Evolutionary conservation across 2,113 vertebrate genomes (phyloP).

Genomic region (Oreochromis niloticus): DNA sequence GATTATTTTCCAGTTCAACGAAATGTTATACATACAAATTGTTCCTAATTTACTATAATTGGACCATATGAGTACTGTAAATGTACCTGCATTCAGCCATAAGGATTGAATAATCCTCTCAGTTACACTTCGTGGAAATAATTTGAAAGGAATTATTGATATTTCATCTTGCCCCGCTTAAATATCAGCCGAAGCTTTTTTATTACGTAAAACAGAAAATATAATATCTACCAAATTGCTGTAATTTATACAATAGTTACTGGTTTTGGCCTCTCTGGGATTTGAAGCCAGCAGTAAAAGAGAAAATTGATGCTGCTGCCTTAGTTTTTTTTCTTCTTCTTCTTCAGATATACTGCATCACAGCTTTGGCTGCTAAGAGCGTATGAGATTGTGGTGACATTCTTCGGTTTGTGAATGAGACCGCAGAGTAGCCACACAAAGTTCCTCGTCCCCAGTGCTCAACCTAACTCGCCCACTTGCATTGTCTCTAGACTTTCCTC

Average conservation of each 20-base stretch:
- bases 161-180: not conserved
- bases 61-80: not conserved
- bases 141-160: not conserved
- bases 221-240: slow-evolving; percentile 36
- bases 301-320: slow-evolving; percentile 63
- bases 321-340: slow-evolving; percentile 10
- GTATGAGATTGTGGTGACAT: slow-evolving; percentile 65
- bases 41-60: not conserved
- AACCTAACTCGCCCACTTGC: slow-evolving; percentile 54
- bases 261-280: slow-evolving; percentile 47
- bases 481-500: slow-evolving; percentile 69
- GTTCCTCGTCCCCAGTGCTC: slow-evolving; percentile 53
- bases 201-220: slow-evolving; percentile 25
- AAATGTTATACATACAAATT: not conserved
- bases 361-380: slow-evolving; percentile 52
- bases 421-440: slow-evolving; percentile 63
- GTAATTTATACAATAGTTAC: slow-evolving; percentile 55
- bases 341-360: slow-evolving; percentile 52
- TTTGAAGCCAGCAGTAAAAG: slow-evolving; percentile 50
- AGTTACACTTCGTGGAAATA: not conserved
- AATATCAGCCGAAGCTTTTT: slow-evolving; percentile 10
- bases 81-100: not conserved
- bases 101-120: not conserved
- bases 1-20: not conserved
- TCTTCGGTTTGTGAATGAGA: slow-evolving; percentile 67